Conservation (phyloP, 92 coral and sea anemone species). For the Siderastrea radians region DNA sequence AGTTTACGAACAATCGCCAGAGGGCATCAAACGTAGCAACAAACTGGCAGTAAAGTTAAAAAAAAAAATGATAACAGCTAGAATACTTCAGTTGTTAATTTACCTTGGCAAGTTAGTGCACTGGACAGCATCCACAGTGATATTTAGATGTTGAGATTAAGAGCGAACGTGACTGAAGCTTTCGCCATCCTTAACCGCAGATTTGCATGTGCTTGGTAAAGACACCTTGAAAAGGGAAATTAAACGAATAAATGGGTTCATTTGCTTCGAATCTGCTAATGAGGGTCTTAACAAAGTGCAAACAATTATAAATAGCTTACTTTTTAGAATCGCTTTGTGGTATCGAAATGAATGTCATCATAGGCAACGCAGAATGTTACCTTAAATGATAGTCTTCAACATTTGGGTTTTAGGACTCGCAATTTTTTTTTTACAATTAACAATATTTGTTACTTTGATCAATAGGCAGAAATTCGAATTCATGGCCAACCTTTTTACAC, state of each 20-base stretch:
- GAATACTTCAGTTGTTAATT: too few species aligned
- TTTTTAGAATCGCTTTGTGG: neutral
- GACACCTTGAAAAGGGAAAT: slow-evolving; percentile 5
- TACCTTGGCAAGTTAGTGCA: neutral
- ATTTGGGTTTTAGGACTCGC: too few species aligned
- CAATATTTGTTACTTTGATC: neutral
- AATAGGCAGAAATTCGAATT: too few species aligned
- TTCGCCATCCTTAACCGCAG: neutral
- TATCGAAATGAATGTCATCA: neutral
- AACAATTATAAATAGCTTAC: too few species aligned
- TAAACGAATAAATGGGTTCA: neutral
- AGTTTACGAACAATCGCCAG: too few species aligned
- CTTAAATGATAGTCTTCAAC: too few species aligned
- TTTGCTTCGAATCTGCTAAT: neutral
- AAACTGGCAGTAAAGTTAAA: too few species aligned
- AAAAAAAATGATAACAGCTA: too few species aligned
- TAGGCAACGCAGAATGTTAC: neutral
- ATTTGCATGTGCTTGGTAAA: neutral
- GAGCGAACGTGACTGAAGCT: neutral
- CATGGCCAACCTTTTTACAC: neutral
- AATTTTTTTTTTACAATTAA: neutral
- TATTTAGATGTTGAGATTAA: neutral
- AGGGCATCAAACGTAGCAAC: too few species aligned
- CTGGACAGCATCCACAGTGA: neutral
- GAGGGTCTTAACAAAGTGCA: slow-evolving; percentile 5